phyloP scores from a whole-genome alignment of 2,888 invertebrate genomes.

The Mimumesa dahlbomi region DNA sequence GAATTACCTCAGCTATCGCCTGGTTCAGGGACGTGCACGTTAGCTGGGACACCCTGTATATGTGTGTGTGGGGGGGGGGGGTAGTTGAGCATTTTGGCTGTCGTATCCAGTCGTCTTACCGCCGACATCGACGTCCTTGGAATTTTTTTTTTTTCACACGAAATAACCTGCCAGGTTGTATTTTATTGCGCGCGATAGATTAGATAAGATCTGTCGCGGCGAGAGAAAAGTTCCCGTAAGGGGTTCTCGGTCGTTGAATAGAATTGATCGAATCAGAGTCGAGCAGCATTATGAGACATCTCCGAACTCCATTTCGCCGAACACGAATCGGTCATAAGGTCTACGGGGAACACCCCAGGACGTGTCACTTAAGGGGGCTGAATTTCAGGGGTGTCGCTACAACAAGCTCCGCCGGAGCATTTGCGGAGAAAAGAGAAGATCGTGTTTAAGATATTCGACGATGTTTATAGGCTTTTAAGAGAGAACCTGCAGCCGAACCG shows the following conservation, averaged over 20 bases:
- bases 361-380: constrained; percentile 64
- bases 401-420: constrained; percentile 52
- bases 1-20: no score
- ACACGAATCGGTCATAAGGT: constrained; percentile 52
- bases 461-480: constrained; percentile 61
- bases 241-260: constrained; percentile 30
- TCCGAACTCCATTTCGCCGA: constrained; percentile 54
- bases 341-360: constrained; percentile 30
- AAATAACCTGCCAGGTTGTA: background rate
- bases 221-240: constrained; percentile 45
- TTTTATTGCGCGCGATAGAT: background rate
- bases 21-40: no score
- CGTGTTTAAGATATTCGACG: constrained; percentile 68
- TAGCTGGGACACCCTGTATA: no score
- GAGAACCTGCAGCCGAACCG: constrained; percentile 36
- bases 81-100: no score
- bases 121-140: no score
- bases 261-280: constrained; percentile 55
- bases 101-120: no score
- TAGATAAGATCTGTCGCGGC: constrained; percentile 17
- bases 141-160: background rate
- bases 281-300: constrained; percentile 52
- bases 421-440: constrained; percentile 61
- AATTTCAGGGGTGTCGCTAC: constrained; percentile 50
- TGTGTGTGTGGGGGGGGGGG: no score